Evolutionary conservation across 2,797 vertebrate genomes (phyloP).

Genomic region (Clarias pachynema): DNA sequence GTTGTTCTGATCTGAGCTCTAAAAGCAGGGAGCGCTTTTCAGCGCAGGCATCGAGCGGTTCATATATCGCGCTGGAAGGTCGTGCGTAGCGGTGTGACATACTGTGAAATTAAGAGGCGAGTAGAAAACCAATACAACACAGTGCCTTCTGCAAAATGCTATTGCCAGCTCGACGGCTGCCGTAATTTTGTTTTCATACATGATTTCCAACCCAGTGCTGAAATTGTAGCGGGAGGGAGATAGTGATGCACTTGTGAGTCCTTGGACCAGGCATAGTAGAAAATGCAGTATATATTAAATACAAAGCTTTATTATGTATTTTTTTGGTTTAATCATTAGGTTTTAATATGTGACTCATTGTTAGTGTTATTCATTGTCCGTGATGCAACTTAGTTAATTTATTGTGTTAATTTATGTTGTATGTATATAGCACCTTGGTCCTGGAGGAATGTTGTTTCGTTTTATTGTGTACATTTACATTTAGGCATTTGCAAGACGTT

Average conservation of each 20-base stretch:
- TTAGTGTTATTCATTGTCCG: too few relatives aligned
- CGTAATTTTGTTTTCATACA: constrained; percentile 7
- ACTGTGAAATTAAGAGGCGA: constrained; percentile 9
- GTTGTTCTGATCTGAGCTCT: not conserved
- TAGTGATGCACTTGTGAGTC: not conserved
- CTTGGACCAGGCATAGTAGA: not conserved
- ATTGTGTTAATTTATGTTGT: too few relatives aligned
- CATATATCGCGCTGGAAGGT: not conserved
- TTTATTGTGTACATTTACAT: too few relatives aligned
- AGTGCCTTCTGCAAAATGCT: not conserved
- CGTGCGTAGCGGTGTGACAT: not conserved
- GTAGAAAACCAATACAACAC: not conserved
- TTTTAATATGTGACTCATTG: not conserved
- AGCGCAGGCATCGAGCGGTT: not conserved
- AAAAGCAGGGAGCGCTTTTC: not conserved
- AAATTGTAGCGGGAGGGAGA: not conserved
- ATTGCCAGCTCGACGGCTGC: not conserved
- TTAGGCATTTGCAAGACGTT: too few relatives aligned
- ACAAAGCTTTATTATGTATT: not conserved
- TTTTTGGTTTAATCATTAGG: not conserved
- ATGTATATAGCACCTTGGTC: too few relatives aligned
- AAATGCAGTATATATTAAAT: not conserved
- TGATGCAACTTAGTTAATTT: too few relatives aligned
- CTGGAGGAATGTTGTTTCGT: too few relatives aligned
- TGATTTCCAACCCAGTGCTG: not conserved